A percentile compares a stretch with the other conserved stretches of the same genome.
These are phyloP conservation scores for Dendrolimus punctatus DNA, from an alignment of 1,140 invertebrate species.

Conservation along the genomic window DNA sequence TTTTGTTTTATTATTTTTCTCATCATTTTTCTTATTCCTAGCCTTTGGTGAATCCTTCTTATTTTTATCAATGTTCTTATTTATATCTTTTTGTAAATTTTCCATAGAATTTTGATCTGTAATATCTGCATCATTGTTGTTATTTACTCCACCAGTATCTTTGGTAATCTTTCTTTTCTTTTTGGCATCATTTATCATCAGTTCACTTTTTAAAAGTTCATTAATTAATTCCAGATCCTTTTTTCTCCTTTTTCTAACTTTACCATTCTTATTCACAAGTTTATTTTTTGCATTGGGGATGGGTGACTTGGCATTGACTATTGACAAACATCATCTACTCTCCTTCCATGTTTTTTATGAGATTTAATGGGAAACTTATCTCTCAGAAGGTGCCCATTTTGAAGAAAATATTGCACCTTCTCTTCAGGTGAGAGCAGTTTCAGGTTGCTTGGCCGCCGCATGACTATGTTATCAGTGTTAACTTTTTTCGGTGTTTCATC, in stretches of 20 bases:
- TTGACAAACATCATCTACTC: slow-evolving; percentile 14
- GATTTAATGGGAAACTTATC: slow-evolving; percentile 26
- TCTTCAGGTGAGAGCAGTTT: slow-evolving; percentile 24
- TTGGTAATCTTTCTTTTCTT: slow-evolving; percentile 8
- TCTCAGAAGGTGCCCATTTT: slow-evolving; percentile 30
- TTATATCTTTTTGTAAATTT: slow-evolving; percentile 5
- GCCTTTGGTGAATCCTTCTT: slow-evolving; percentile 5
- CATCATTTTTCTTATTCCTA: slow-evolving; percentile 5
- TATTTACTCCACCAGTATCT: slow-evolving; percentile 9
- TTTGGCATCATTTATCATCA: slow-evolving; percentile 32
- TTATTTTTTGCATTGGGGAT: slow-evolving; percentile 11
- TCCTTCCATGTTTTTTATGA: slow-evolving; percentile 6
- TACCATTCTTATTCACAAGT: slow-evolving; percentile 31
- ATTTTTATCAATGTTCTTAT: neutral
- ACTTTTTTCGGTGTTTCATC: slow-evolving; percentile 18
- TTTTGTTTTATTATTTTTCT: slow-evolving; percentile 7
- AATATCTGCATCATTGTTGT: slow-evolving; percentile 27
- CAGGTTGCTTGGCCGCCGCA: slow-evolving; percentile 22
- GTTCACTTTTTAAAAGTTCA: slow-evolving; percentile 50
- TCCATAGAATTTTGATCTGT: slow-evolving; percentile 22
- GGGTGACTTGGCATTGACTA: neutral
- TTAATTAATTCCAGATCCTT: slow-evolving; percentile 34
- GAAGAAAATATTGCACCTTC: slow-evolving; percentile 27
- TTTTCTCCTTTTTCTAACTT: slow-evolving; percentile 37
- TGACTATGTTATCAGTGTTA: slow-evolving; percentile 19